A percentile compares a stretch with the other conserved stretches of the same genome.
Conservation (phyloP, 2,113 vertebrate genomes). For the Bubo bubo region DNA sequence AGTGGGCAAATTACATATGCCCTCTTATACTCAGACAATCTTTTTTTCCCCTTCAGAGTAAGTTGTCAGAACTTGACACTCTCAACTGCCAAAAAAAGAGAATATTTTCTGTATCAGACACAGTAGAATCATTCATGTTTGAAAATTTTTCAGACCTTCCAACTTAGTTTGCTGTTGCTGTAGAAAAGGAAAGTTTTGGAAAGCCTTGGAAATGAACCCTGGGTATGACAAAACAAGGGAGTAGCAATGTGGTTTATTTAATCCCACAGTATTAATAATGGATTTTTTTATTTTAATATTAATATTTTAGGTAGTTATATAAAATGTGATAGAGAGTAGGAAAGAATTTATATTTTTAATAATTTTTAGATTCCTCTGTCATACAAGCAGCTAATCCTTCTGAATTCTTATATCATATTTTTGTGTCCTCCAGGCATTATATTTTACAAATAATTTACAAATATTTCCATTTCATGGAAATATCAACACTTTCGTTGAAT, state of each 20-base stretch:
- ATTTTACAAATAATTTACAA: neutral
- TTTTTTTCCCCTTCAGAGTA: neutral
- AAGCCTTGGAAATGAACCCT: neutral
- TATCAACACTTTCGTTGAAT: neutral
- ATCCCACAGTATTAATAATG: neutral
- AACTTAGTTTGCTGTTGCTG: neutral
- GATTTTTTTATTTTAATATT: neutral
- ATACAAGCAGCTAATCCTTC: neutral
- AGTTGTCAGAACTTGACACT: neutral
- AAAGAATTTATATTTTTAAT: neutral
- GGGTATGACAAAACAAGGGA: neutral
- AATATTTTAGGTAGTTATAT: neutral
- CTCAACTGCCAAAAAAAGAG: neutral
- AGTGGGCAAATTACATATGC: neutral
- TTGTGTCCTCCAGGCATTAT: neutral
- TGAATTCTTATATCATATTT: neutral
- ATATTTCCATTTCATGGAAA: neutral
- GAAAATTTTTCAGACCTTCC: neutral
- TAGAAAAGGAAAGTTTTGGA: neutral
- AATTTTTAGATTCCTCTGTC: neutral
- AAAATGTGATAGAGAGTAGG: neutral
- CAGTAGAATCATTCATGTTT: neutral
- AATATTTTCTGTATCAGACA: neutral
- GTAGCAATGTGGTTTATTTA: neutral
- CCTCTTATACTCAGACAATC: neutral